phyloP scores from a whole-genome alignment of 1,140 invertebrate genomes.

The Drosophila mojavensis region DNA sequence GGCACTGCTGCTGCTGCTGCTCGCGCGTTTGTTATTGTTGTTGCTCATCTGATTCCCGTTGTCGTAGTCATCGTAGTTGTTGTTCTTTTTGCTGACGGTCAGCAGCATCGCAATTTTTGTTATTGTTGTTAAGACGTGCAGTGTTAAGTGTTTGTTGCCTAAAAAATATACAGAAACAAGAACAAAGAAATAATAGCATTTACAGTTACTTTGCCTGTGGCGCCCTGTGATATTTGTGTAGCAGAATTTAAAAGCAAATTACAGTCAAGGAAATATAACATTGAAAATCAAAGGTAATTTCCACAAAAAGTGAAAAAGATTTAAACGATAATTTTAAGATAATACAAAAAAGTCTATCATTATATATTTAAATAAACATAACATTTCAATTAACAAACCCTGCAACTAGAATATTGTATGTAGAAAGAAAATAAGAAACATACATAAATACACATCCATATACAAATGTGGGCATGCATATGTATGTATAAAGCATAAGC shows the following conservation, averaged over 20 bases:
- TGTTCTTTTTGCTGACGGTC: conserved; percentile 7
- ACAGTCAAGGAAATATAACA: neutral
- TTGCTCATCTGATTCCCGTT: neutral
- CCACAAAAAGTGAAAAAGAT: neutral
- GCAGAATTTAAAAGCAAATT: neutral
- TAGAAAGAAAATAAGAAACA: too few relatives aligned
- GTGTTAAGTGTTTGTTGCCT: conserved; percentile 1
- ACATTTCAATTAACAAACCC: neutral
- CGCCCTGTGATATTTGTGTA: conserved; percentile 17
- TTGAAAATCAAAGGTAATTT: conserved; percentile 11
- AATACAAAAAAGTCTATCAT: neutral
- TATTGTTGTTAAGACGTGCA: conserved; percentile 32
- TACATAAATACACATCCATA: neutral
- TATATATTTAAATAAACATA: neutral
- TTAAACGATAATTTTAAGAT: neutral
- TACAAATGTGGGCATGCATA: neutral
- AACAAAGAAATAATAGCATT: neutral
- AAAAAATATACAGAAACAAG: neutral
- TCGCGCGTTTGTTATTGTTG: conserved; percentile 12
- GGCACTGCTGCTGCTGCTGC: conserved; percentile 25
- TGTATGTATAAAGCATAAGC: neutral
- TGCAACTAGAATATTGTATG: neutral
- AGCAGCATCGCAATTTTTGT: conserved; percentile 29
- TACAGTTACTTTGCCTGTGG: neutral
- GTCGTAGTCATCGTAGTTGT: conserved; percentile 15